Evolutionary conservation across 1,140 invertebrate species (phyloP).

Genomic region (Anastrepha ludens): DNA sequence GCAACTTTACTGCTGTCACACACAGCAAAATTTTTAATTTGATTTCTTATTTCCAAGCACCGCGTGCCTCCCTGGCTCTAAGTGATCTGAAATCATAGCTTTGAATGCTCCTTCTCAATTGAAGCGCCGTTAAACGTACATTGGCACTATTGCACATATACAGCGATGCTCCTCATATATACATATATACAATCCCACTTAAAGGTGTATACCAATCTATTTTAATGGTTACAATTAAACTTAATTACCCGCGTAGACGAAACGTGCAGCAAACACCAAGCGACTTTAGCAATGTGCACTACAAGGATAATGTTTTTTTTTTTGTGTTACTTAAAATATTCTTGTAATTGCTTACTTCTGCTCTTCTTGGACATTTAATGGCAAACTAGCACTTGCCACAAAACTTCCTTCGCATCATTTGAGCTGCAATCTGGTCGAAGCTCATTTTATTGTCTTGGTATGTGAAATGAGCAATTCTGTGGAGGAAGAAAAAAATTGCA

Average conservation of each 20-base stretch:
- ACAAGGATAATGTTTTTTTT: background rate
- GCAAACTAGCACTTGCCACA: background rate
- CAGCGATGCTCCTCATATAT: background rate
- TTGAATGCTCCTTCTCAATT: background rate
- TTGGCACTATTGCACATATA: constrained; percentile 56
- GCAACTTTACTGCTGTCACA: no score
- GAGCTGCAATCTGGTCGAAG: background rate
- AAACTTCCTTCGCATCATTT: background rate
- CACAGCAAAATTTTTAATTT: no score
- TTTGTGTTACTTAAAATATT: constrained; percentile 36
- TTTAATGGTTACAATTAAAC: constrained; percentile 74
- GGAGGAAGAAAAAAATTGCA: background rate
- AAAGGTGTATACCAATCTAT: constrained; percentile 74
- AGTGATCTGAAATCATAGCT: no score
- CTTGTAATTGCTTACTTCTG: background rate
- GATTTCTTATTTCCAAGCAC: no score
- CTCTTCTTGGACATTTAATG: constrained; percentile 9
- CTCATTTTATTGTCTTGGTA: background rate
- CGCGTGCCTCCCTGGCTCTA: no score
- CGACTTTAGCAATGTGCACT: background rate
- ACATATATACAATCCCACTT: constrained; percentile 70
- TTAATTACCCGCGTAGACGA: constrained; percentile 74
- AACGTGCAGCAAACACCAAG: constrained; percentile 64
- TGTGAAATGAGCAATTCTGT: background rate
- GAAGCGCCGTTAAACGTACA: constrained; percentile 64